Percentiles rank a stretch among this genome's conserved stretches.
Conservation (phyloP, 2,797 vertebrate species). For the Poecile montanus region DNA sequence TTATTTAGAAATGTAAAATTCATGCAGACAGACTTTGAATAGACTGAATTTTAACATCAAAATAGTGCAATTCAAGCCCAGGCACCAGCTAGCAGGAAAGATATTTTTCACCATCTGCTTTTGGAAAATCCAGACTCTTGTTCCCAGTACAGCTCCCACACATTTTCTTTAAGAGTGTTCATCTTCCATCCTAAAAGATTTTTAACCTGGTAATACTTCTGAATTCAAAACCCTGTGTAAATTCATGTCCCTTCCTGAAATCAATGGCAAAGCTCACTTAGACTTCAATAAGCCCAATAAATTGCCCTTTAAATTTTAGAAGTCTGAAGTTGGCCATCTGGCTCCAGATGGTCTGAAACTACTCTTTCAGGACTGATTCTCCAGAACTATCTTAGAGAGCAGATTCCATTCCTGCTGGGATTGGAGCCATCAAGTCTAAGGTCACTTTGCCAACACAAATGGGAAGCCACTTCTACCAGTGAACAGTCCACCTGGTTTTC, state of each 20-base stretch:
- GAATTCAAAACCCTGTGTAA: not conserved
- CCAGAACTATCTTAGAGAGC: constrained; percentile 36
- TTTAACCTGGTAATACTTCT: constrained; percentile 40
- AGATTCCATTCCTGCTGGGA: constrained; percentile 54
- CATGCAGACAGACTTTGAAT: constrained; percentile 60
- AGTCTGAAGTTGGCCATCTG: constrained; percentile 64
- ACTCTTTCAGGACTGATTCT: constrained; percentile 52
- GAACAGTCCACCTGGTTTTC: constrained; percentile 20
- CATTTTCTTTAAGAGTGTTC: constrained; percentile 9
- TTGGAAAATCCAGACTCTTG: constrained; percentile 56
- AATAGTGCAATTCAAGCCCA: constrained; percentile 46
- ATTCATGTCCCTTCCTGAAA: constrained; percentile 9
- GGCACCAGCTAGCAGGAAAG: constrained; percentile 44
- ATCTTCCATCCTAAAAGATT: constrained; percentile 16
- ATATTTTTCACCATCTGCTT: constrained; percentile 64
- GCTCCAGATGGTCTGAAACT: constrained; percentile 66
- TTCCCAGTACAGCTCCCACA: constrained; percentile 41
- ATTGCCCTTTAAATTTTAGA: constrained; percentile 46
- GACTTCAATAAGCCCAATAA: constrained; percentile 29
- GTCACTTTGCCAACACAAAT: constrained; percentile 38
- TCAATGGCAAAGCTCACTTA: not conserved
- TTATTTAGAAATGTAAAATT: constrained; percentile 68
- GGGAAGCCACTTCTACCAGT: constrained; percentile 1
- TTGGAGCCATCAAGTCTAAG: constrained; percentile 56
- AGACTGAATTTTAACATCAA: constrained; percentile 65